Evolutionary conservation across 2,888 invertebrate genomes (phyloP).

Genomic region (Ichneumon xanthorius): DNA sequence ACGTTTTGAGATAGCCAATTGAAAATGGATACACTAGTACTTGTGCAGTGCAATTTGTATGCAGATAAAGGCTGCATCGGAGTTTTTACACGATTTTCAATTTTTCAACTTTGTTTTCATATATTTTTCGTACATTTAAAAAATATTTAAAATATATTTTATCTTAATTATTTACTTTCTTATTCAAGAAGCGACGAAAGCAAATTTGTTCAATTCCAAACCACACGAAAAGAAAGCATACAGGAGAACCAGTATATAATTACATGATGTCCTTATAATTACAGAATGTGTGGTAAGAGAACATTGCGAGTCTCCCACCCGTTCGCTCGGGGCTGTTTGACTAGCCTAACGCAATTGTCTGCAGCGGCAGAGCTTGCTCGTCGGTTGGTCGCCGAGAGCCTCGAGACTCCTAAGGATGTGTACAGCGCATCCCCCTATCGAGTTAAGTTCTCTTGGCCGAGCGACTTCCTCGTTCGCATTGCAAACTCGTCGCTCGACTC

Average conservation of each 20-base stretch:
- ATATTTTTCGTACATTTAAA: too few relatives aligned
- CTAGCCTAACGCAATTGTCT: conserved; percentile 77
- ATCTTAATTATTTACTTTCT: too few relatives aligned
- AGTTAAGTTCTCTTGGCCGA: conserved; percentile 51
- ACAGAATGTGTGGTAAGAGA: conserved; percentile 13
- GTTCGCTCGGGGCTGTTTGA: conserved; percentile 73
- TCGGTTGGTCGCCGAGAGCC: conserved; percentile 40
- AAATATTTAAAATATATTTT: too few relatives aligned
- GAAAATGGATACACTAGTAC: too few relatives aligned
- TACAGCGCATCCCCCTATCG: conserved; percentile 46
- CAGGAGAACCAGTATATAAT: not conserved
- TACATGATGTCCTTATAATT: not conserved
- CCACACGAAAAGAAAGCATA: too few relatives aligned
- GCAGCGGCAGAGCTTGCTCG: conserved; percentile 67
- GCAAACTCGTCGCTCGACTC: conserved; percentile 57
- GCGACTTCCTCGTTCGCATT: conserved; percentile 52
- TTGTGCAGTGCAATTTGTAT: too few relatives aligned
- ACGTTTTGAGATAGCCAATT: too few relatives aligned
- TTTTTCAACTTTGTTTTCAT: too few relatives aligned
- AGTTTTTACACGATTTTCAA: too few relatives aligned
- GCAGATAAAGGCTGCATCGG: too few relatives aligned
- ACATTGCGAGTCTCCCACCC: conserved; percentile 57
- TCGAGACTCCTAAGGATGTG: conserved; percentile 52
- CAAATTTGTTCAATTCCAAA: too few relatives aligned
- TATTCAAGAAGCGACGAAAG: too few relatives aligned